Evolutionary conservation across 2,797 vertebrate species (phyloP).

Genomic region (Gambelia wislizenii): DNA sequence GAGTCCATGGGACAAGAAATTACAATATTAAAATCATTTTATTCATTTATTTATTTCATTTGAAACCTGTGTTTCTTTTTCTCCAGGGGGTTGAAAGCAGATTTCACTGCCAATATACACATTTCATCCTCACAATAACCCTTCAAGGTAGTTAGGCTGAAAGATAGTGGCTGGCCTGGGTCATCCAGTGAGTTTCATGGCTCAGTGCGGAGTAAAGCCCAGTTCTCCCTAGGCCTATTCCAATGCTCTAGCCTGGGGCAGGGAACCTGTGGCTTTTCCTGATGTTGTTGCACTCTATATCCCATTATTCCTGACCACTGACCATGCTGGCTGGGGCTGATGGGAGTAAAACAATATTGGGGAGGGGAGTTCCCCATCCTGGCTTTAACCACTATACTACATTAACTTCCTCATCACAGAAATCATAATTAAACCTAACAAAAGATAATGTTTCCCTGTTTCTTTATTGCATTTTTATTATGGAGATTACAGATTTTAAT

Average conservation of each 20-base stretch:
- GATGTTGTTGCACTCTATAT: too few relatives aligned
- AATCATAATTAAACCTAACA: neutral
- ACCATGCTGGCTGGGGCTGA: too few relatives aligned
- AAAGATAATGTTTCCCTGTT: constrained; percentile 1
- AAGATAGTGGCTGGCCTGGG: neutral
- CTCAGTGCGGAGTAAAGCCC: neutral
- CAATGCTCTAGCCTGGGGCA: neutral
- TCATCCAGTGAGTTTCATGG: neutral
- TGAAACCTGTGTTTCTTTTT: neutral
- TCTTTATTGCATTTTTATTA: too few relatives aligned
- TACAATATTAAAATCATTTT: too few relatives aligned
- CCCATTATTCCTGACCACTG: too few relatives aligned
- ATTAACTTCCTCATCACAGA: neutral
- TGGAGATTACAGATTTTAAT: neutral
- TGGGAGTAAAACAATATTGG: too few relatives aligned
- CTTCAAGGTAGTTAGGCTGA: too few relatives aligned
- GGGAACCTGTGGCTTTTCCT: neutral
- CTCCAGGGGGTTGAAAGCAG: neutral
- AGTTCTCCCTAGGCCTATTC: neutral
- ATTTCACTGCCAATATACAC: neutral
- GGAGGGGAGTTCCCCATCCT: too few relatives aligned
- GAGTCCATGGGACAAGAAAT: too few relatives aligned
- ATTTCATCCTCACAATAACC: neutral
- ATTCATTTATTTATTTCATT: neutral
- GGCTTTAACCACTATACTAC: neutral